Percentiles rank a stretch among this genome's conserved stretches.
These are phyloP conservation scores for Lota lota DNA, from an alignment of 2,113 vertebrate genomes.

Conservation along the genomic window DNA sequence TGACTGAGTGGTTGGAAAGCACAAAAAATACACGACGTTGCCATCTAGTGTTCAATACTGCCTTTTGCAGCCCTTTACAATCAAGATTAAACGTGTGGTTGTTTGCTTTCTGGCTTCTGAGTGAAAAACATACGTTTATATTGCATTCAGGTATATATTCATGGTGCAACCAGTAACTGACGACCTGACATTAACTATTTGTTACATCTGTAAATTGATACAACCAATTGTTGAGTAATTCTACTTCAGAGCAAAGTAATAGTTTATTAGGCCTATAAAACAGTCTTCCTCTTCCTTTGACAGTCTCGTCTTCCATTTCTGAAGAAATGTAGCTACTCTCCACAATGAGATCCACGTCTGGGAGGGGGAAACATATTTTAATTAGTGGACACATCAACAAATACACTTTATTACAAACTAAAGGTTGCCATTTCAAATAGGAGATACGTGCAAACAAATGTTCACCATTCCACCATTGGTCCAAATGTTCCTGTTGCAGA, in stretches of 20 bases:
- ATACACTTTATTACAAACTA: neutral
- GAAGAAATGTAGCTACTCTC: slow-evolving; percentile 13
- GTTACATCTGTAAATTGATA: slow-evolving; percentile 30
- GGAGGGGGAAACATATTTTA: neutral
- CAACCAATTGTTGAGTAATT: neutral
- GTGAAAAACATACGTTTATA: slow-evolving; percentile 26
- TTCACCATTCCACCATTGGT: too few relatives aligned
- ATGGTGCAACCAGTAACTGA: neutral
- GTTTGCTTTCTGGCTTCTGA: slow-evolving; percentile 6
- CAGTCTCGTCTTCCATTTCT: neutral
- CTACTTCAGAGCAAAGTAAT: neutral
- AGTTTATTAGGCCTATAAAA: neutral
- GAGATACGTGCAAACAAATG: too few relatives aligned
- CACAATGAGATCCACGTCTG: slow-evolving; percentile 63
- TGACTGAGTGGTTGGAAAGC: neutral
- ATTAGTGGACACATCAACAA: slow-evolving; percentile 3
- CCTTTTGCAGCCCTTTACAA: neutral
- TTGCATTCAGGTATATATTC: slow-evolving; percentile 13
- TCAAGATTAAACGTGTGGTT: neutral
- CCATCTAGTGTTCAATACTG: slow-evolving; percentile 40
- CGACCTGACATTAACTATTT: neutral
- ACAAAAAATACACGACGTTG: slow-evolving; percentile 20
- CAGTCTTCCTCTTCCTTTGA: slow-evolving; percentile 1
- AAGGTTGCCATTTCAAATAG: too few relatives aligned
- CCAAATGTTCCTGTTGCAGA: too few relatives aligned